Percentiles rank a stretch among this genome's conserved stretches.
phyloP scores from a whole-genome alignment of 2,797 vertebrate genomes.

The Choloepus didactylus region DNA sequence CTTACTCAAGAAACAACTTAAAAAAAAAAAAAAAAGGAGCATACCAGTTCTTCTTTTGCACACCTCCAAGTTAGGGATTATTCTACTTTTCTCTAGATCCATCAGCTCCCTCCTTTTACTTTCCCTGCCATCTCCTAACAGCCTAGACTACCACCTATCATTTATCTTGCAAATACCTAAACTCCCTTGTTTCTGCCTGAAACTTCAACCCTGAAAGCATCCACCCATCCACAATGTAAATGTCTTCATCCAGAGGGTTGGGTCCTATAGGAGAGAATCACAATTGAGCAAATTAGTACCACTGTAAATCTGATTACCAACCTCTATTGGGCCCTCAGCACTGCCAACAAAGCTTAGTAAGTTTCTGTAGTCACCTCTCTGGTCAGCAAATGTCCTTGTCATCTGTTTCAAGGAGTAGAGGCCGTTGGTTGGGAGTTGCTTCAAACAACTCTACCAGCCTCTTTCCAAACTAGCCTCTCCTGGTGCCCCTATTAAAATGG shows the following conservation, averaged over 20 bases:
- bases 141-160: not conserved
- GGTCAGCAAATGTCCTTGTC: not conserved
- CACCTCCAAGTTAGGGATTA: not conserved
- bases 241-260: not conserved
- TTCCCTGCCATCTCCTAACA: not conserved
- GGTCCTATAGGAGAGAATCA: not conserved
- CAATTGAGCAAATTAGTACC: not conserved
- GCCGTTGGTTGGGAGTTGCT: not conserved
- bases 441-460: no score
- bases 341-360: not conserved
- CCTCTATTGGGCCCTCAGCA: not conserved
- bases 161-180: constrained; percentile 12
- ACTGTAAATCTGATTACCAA: not conserved
- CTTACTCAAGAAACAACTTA: not conserved
- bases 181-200: not conserved
- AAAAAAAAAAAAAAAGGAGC: not conserved
- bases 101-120: not conserved
- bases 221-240: not conserved
- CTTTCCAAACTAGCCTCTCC: not conserved
- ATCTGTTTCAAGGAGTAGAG: not conserved
- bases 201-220: not conserved
- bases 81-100: not conserved
- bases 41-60: not conserved
- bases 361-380: not conserved
- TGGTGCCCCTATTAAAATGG: not conserved